A percentile compares a stretch with the other conserved stretches of the same genome.
Conservation (phyloP, 2,888 invertebrate species). For the Aradus depressus region DNA sequence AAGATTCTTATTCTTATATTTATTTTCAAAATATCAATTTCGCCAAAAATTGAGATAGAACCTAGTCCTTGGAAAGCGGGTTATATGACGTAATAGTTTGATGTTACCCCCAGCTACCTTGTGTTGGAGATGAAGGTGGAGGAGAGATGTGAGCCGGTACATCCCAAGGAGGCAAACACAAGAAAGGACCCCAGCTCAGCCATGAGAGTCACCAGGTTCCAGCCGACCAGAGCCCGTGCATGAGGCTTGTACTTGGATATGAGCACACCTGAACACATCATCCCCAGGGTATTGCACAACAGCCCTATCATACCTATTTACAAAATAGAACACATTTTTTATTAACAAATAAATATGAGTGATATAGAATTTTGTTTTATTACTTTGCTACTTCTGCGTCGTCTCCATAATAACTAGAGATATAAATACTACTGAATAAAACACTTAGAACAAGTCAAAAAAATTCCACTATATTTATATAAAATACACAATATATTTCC, state of each 20-base stretch:
- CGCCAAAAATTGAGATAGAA: too few relatives aligned
- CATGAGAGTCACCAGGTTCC: slow-evolving; percentile 34
- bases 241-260: slow-evolving; percentile 34
- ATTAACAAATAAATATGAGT: background rate
- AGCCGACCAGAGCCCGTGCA: slow-evolving; percentile 32
- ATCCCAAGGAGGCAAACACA: slow-evolving; percentile 32
- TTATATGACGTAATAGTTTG: too few relatives aligned
- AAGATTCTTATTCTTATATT: too few relatives aligned
- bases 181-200: slow-evolving; percentile 32
- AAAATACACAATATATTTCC: too few relatives aligned
- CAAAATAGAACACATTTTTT: background rate
- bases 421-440: too few relatives aligned
- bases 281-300: slow-evolving; percentile 33
- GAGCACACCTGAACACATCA: slow-evolving; percentile 31
- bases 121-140: slow-evolving; percentile 21
- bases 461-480: too few relatives aligned
- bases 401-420: background rate
- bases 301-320: slow-evolving; percentile 33
- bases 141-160: too few relatives aligned
- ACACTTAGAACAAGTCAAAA: too few relatives aligned
- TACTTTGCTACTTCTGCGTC: background rate
- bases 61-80: too few relatives aligned
- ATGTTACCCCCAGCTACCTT: slow-evolving; percentile 22
- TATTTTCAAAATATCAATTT: too few relatives aligned
- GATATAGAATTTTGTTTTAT: too few relatives aligned